Conservation (phyloP, 2,113 vertebrate genomes). For the Panthera uncia region DNA sequence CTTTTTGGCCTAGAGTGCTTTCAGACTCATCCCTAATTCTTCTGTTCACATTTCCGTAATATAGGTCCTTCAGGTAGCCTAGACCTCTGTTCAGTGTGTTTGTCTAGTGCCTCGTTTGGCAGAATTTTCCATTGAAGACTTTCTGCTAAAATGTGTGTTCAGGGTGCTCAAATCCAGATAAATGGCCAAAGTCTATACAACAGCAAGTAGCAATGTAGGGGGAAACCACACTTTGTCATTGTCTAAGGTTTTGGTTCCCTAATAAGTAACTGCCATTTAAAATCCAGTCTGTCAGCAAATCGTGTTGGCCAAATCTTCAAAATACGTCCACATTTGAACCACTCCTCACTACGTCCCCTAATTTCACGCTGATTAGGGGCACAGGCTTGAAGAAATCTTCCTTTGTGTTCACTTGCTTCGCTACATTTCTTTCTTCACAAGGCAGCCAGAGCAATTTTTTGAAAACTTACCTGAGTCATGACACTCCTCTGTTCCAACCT, state of each 20-base stretch:
- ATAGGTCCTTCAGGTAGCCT: neutral
- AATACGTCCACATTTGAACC: neutral
- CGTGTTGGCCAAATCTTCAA: neutral
- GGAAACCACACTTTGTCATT: neutral
- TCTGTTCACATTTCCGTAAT: neutral
- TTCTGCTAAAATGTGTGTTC: neutral
- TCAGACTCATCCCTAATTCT: neutral
- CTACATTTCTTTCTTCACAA: neutral
- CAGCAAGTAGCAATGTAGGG: neutral
- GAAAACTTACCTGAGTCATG: neutral
- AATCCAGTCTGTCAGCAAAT: neutral
- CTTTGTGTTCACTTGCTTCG: neutral
- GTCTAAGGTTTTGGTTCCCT: neutral
- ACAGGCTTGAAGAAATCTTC: neutral
- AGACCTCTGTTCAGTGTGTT: neutral
- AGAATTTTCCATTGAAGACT: neutral
- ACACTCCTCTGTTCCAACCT: neutral
- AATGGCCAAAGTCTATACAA: neutral
- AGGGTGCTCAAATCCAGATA: neutral
- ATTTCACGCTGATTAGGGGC: neutral
- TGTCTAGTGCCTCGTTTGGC: neutral
- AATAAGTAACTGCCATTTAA: neutral
- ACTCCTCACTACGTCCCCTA: rapidly evolving
- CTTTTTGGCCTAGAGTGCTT: neutral
- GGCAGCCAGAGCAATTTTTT: neutral